Evolutionary conservation across 2,797 vertebrate species (phyloP).

Genomic region (Sparidentex hasta): DNA sequence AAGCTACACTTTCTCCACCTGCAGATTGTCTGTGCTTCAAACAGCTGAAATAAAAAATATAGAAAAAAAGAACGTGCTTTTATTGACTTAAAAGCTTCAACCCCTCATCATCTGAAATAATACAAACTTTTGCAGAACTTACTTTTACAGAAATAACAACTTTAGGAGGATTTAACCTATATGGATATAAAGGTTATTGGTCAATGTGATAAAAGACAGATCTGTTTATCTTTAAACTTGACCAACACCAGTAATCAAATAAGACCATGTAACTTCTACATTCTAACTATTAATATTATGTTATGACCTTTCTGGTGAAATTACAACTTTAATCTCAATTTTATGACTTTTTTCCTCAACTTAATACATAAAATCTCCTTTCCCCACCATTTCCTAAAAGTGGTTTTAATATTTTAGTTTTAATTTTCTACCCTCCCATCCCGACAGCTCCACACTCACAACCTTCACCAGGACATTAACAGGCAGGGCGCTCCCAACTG

Average conservation of each 20-base stretch:
- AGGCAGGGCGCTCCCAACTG: slow-evolving; percentile 3
- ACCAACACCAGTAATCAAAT: background rate
- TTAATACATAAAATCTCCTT: background rate
- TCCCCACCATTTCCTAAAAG: background rate
- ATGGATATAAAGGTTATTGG: background rate
- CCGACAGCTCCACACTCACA: background rate
- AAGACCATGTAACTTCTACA: background rate
- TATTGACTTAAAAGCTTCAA: background rate
- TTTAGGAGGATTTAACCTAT: background rate
- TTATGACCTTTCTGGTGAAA: background rate
- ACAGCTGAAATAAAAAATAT: background rate
- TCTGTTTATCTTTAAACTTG: background rate
- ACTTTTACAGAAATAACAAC: background rate
- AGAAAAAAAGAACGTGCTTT: background rate
- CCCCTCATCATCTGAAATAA: background rate
- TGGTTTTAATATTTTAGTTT: background rate
- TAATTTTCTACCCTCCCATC: background rate
- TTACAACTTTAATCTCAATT: background rate
- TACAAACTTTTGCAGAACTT: background rate
- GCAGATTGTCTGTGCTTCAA: background rate
- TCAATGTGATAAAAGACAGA: background rate
- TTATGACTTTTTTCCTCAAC: background rate
- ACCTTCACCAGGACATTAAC: slow-evolving; percentile 19
- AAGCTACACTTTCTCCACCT: background rate
- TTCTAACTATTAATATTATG: background rate